Conservation (phyloP, 1,140 invertebrate genomes). For the Drosophila sulfurigaster region DNA sequence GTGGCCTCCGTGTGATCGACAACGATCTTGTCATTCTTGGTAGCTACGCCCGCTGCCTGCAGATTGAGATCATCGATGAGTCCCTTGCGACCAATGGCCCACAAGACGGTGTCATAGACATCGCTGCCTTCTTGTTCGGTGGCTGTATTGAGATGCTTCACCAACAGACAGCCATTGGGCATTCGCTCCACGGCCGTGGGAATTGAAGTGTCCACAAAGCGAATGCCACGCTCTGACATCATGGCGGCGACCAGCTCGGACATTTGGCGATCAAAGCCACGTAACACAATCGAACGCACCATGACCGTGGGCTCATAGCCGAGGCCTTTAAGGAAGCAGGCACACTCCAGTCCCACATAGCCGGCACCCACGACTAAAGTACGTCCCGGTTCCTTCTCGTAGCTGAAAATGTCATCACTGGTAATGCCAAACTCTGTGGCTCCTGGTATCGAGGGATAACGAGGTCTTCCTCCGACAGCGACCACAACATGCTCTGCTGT, state of each 20-base stretch:
- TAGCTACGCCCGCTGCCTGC: constrained; percentile 88
- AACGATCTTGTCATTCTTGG: constrained; percentile 88
- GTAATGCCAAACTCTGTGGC: constrained; percentile 95
- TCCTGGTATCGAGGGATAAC: constrained; percentile 94
- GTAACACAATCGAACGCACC: constrained; percentile 96
- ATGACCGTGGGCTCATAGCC: constrained; percentile 96
- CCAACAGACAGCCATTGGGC: constrained; percentile 88
- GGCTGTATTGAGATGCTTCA: constrained; percentile 88
- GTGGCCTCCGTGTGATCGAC: constrained; percentile 91
- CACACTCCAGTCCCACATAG: constrained; percentile 98
- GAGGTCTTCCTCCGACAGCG: constrained; percentile 96
- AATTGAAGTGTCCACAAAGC: constrained; percentile 92
- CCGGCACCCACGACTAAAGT: constrained; percentile 97
- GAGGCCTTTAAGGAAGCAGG: constrained; percentile 95
- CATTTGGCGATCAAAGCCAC: constrained; percentile 99
- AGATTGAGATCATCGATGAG: constrained; percentile 90
- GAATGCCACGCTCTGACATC: constrained; percentile 93
- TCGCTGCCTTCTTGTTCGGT: constrained; percentile 87
- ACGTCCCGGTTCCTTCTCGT: constrained; percentile 94
- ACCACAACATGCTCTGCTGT: constrained; percentile 94
- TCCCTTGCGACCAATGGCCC: constrained; percentile 92
- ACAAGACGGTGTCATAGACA: constrained; percentile 93
- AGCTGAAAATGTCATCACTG: constrained; percentile 98
- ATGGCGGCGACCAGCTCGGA: constrained; percentile 92
- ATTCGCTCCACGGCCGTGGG: constrained; percentile 91